phyloP scores from a whole-genome alignment of 2,113 vertebrate species.

The Lepus timidus region DNA sequence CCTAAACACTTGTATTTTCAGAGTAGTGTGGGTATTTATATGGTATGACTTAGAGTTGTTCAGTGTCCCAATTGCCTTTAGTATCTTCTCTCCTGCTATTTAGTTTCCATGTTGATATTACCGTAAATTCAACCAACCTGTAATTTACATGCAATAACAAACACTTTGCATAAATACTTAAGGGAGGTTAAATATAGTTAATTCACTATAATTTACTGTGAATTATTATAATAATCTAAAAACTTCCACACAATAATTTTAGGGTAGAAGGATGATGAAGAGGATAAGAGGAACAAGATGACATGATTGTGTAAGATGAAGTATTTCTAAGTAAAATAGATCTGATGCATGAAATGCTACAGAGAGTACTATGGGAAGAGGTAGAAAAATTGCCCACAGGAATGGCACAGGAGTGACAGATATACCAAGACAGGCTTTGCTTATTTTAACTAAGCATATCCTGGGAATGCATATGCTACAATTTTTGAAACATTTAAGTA shows the following conservation, averaged over 20 bases:
- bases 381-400: neutral
- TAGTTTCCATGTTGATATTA: neutral
- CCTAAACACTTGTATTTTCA: neutral
- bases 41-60: neutral
- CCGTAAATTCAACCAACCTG: neutral
- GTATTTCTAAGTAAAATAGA: neutral
- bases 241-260: neutral
- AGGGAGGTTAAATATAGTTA: neutral
- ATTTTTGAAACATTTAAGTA: neutral
- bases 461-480: neutral
- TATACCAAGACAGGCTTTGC: neutral
- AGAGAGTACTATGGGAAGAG: fast-evolving
- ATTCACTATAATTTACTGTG: neutral
- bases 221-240: neutral
- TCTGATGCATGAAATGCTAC: fast-evolving
- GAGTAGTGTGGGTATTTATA: neutral
- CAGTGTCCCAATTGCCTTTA: neutral
- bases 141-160: neutral
- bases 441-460: neutral
- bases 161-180: neutral
- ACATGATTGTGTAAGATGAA: neutral
- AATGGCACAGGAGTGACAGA: too few species aligned
- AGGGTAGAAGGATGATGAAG: neutral
- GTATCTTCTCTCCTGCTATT: neutral
- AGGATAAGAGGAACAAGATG: neutral